These are phyloP conservation scores for Tolmerus cingulatus DNA, from an alignment of 2,888 invertebrate genomes.

Conservation along the genomic window DNA sequence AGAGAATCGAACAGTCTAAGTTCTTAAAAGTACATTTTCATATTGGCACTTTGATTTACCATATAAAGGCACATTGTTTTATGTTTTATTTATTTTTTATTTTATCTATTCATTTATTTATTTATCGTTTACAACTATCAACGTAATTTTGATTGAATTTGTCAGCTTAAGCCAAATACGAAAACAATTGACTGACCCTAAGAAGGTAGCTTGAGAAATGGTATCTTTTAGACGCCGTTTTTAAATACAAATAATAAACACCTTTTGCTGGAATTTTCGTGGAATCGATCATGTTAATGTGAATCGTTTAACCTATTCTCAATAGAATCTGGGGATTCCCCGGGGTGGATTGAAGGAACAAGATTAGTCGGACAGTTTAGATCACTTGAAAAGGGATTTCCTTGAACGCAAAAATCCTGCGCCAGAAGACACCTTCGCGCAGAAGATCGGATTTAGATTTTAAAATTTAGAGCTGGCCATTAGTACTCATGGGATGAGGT, in stretches of 20 bases:
- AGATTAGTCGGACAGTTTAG: background rate
- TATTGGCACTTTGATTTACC: slow-evolving; percentile 43
- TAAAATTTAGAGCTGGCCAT: background rate
- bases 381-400: background rate
- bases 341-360: background rate
- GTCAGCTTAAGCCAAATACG: background rate
- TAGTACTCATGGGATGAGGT: background rate
- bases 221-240: background rate
- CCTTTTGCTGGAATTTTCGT: background rate
- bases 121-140: slow-evolving; percentile 1
- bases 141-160: slow-evolving; percentile 6
- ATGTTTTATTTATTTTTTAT: background rate
- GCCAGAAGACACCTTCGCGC: background rate
- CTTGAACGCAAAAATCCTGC: background rate
- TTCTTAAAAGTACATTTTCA: slow-evolving; percentile 14
- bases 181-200: background rate
- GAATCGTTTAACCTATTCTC: background rate
- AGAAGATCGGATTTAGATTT: background rate
- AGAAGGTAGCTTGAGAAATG: background rate
- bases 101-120: background rate
- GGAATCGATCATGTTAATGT: background rate
- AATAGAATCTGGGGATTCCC: background rate
- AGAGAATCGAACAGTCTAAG: slow-evolving; percentile 20
- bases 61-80: slow-evolving; percentile 39
- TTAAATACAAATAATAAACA: background rate